Base-by-base conservation (phyloP, 2,888 invertebrate genomes). In the Drosophila austrosaltans region DNA sequence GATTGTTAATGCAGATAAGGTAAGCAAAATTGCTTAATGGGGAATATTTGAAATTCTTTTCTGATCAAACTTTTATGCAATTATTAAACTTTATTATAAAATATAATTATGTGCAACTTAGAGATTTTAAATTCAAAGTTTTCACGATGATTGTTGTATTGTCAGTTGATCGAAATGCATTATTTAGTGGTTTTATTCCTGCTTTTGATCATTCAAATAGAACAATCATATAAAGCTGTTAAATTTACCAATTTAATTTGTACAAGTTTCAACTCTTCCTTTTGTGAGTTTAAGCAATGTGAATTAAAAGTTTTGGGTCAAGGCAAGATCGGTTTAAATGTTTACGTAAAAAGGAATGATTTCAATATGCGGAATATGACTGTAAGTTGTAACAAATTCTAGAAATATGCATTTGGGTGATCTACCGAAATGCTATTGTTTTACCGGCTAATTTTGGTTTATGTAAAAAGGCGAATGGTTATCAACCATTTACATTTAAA, bases 281-380 rank as follows among this genome's bases (percentile, higher is more conserved):
- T 22, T 48, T 48, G 22, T 48, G 48, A 48, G 10, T 48, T 48
- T 10, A 48, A 10, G 22, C 48, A 48, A 48, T 48, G 48, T 10
- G 48, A 48, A 10, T 22, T 48, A 7, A 48, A 48, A 48, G 48
- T 48, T 48, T 4, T 48, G 10, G 48, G 48, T 10, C 48, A 22
- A 10, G 10, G 10, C 48, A 48, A 48, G 10, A 48, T 48, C 10
- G 48, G 48, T 4, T 3, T 48, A 1, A 48, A 10, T 22, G 0
- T 22, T 10, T 22, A 48, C 22, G 22, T 10, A 0, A 22, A 22
- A 12, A 10, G 22, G 48, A 48, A 48, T 3, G 48, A 48, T 10
- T 48, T 48, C 3, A 22, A 48, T 10, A 48, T 48, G 48, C 22
- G 16, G 1, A 48, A 48, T 48, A 48, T 48, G 22, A 48, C 22